phyloP scores from a whole-genome alignment of 1,140 invertebrate genomes.

The Aphelenchoides avenae region DNA sequence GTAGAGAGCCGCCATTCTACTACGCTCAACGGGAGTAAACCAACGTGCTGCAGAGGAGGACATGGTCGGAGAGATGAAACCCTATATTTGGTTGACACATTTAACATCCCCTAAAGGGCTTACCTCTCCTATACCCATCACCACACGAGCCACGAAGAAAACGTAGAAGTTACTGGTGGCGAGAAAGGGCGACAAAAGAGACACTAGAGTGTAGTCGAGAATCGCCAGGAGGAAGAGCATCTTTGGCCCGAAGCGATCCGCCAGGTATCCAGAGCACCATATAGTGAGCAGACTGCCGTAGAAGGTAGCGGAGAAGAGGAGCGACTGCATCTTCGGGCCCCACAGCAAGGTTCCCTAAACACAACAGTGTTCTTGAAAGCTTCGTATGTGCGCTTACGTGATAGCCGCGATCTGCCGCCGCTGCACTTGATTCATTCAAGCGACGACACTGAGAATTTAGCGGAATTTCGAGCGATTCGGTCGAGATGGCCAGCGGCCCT shows the following conservation, averaged over 20 bases:
- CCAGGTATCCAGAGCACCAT: conserved; percentile 30
- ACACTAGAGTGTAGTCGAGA: conserved; percentile 15
- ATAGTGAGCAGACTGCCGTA: conserved; percentile 34
- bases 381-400: no score
- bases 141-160: conserved; percentile 27
- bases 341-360: conserved; percentile 31
- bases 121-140: conserved; percentile 39
- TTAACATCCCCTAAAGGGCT: no score
- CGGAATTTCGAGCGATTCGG: no score
- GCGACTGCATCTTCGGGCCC: conserved; percentile 17
- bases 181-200: conserved; percentile 16
- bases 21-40: conserved; percentile 27
- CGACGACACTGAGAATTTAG: conserved; percentile 11
- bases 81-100: no score
- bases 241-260: conserved; percentile 37
- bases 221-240: conserved; percentile 20
- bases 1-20: conserved; percentile 26
- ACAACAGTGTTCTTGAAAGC: neutral
- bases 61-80: no score
- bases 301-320: conserved; percentile 28
- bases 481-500: neutral
- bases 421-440: no score
- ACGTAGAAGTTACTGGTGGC: conserved; percentile 18
- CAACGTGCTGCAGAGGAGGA: no score
- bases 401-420: no score